Percentiles rank a stretch among this genome's conserved stretches.
These are phyloP conservation scores for Macrotrachela quadricornifera DNA, from an alignment of 1,140 invertebrate genomes.

Conservation along the genomic window DNA sequence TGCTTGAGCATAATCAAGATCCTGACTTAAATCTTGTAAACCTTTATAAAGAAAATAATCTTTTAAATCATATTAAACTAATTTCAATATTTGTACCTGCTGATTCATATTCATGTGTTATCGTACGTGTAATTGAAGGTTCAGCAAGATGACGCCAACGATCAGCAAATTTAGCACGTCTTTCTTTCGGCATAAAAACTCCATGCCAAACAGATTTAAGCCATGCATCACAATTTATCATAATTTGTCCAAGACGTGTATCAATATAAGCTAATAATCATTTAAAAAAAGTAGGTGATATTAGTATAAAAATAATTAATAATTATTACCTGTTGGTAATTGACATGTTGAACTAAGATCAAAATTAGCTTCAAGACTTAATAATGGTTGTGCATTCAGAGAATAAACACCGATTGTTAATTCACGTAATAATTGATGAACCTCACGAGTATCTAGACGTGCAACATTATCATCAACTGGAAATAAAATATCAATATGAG, in stretches of 20 bases:
- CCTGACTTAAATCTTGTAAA: no score
- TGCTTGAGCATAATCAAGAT: no score
- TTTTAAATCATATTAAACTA: no score
- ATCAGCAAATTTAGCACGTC: constrained; percentile 27
- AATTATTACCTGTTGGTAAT: constrained; percentile 15
- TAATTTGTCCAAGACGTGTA: constrained; percentile 23
- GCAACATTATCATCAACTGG: constrained; percentile 8
- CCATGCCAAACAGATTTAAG: constrained; percentile 30
- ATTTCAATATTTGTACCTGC: no score
- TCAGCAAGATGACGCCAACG: constrained; percentile 19
- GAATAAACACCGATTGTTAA: constrained; percentile 27
- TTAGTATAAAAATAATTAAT: no score
- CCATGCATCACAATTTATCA: constrained; percentile 27
- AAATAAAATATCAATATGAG: constrained; percentile 10
- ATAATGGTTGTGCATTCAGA: constrained; percentile 23
- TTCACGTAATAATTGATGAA: constrained; percentile 28
- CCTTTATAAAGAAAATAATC: no score
- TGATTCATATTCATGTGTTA: no score
- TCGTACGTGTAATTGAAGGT: no score
- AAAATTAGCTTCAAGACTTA: constrained; percentile 23
- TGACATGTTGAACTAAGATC: constrained; percentile 23
- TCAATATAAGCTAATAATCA: constrained; percentile 20
- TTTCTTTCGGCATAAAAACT: constrained; percentile 26
- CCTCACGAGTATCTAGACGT: constrained; percentile 9
- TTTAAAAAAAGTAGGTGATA: no score